A percentile compares a stretch with the other conserved stretches of the same genome.
Conservation (phyloP, 2,113 vertebrate genomes). For the Apus apus region DNA sequence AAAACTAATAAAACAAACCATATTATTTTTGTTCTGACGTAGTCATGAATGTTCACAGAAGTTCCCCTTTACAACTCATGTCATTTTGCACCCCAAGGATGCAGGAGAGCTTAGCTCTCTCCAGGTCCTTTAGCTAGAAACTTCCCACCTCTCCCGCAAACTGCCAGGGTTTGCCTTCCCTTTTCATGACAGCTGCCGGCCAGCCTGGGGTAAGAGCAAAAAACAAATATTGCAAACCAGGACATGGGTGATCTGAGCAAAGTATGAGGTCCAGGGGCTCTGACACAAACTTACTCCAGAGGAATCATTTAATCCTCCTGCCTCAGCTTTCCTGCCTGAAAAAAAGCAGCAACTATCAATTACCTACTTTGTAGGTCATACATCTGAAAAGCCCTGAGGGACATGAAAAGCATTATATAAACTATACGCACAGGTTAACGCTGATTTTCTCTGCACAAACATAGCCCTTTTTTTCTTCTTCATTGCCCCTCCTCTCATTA, state of each 20-base stretch:
- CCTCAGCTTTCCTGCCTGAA: not conserved
- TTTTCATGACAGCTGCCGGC: not conserved
- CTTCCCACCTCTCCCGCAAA: not conserved
- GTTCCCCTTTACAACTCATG: not conserved
- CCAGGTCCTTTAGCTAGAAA: not conserved
- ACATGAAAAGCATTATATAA: constrained; percentile 29
- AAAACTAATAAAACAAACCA: not conserved
- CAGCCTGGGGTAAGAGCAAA: not conserved
- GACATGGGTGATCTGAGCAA: not conserved
- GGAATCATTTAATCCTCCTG: not conserved
- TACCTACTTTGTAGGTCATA: constrained; percentile 24
- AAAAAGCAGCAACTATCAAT: not conserved
- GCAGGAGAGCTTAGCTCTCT: not conserved
- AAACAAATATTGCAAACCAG: not conserved
- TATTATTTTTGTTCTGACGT: not conserved
- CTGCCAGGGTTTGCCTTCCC: not conserved
- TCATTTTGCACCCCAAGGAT: not conserved
- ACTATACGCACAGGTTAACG: constrained; percentile 25
- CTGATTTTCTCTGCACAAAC: constrained; percentile 50
- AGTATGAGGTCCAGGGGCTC: not conserved
- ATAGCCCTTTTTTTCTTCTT: constrained; percentile 33
- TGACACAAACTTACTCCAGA: not conserved
- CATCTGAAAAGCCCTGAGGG: constrained; percentile 40
- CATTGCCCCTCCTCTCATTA: constrained; percentile 45
- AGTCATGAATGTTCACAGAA: not conserved